Conservation (phyloP, 2,113 vertebrate species). For the Barbus barbus region DNA sequence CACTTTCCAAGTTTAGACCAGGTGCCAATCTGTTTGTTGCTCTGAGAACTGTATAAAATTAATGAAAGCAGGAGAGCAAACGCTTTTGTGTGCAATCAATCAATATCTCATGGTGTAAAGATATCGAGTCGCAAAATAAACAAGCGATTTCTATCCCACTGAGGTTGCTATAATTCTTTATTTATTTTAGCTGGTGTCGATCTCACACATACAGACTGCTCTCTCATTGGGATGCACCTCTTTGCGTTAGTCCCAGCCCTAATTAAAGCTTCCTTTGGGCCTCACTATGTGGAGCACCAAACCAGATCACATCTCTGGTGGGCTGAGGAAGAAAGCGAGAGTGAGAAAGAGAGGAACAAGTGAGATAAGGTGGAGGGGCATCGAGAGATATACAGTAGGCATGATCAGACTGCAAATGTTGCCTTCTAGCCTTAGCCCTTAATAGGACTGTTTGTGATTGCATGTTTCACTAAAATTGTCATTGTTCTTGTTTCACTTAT, state of each 20-base stretch:
- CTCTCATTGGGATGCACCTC: constrained; percentile 49
- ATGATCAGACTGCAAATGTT: constrained; percentile 27
- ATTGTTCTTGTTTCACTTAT: constrained; percentile 12
- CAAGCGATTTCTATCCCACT: background rate
- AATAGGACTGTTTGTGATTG: background rate
- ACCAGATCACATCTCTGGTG: constrained; percentile 64
- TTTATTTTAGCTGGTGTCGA: constrained; percentile 19
- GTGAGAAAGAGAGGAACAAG: background rate
- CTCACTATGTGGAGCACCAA: constrained; percentile 58
- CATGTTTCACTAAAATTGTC: constrained; percentile 11
- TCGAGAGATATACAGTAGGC: background rate
- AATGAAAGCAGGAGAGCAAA: constrained; percentile 39
- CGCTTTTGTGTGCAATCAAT: constrained; percentile 16
- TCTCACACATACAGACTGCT: constrained; percentile 2
- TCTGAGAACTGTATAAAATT: constrained; percentile 22
- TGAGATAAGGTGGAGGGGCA: constrained; percentile 6
- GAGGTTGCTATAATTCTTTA: background rate
- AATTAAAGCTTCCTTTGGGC: constrained; percentile 62
- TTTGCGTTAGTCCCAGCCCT: constrained; percentile 47
- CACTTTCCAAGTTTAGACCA: constrained; percentile 30
- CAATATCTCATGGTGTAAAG: constrained; percentile 23
- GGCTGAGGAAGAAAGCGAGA: constrained; percentile 28
- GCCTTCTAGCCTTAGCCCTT: background rate
- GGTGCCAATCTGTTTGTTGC: constrained; percentile 31
- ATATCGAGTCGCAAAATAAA: constrained; percentile 31